Evolutionary conservation across 2,888 invertebrate genomes (phyloP), one percentile per base, ranked within the genome.

Genomic region (Gandaritis pyraliata): DNA sequence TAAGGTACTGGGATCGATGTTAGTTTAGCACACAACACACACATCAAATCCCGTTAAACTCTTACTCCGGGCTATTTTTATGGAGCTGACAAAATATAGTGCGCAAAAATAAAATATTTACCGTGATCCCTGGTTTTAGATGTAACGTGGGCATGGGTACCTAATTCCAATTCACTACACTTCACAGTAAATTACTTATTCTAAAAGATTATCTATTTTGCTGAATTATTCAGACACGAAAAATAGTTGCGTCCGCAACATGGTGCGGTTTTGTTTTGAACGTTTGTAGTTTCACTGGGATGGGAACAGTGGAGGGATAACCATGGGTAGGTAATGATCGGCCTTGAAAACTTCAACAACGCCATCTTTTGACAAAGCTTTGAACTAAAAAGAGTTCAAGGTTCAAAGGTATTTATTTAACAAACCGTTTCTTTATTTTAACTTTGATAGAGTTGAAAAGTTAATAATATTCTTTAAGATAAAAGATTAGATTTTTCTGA

Each of bases 61-160:
- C 48, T 53, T 33, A 56, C 55, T 46, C 29, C 18, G 13, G 29
- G 47, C 64, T 63, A 60, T 52, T 52, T 58, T 55, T 64, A 64
- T 47, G 39, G 13, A 47, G 12, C n/a, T 36, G 4, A 11, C 10
- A 30, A 56, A 57, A 50, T 45, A 45, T 49, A 58, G 38, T 46
- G 18, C 30, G 60, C 36, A 54, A 75, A 71, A 70, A 73, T 5
- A 73, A 70, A 47, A 51, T 64, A 57, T 49, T 62, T 64, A 93
- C 93, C 88, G 92, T 91, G 67, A 92, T 82, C 82, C 92, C 91
- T 67, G 92, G 89, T 75, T 92, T 92, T 70, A 93, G 83, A 67
- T 92, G 89, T 87, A 93, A 71, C 64, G 92, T 86, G 76, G 93
- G 93, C 93, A 92, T 93, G 77, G 77, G 79, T 83, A 71, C 68